Base-by-base conservation (phyloP, 2,888 invertebrate species). In the Meandrusa payeni region DNA sequence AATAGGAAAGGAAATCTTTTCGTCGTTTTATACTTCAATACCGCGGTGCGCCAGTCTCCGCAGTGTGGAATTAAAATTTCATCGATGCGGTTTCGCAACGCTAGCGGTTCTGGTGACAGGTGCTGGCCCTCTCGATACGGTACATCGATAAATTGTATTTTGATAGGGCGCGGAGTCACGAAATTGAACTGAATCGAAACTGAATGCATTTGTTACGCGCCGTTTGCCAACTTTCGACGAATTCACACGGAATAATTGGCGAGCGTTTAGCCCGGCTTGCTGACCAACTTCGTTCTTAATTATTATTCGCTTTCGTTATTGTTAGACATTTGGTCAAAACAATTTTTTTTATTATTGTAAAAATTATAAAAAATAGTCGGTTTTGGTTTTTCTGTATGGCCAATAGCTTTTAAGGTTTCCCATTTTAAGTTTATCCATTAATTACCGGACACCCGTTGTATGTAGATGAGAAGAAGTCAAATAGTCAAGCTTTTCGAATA, bases 101-200 rank as follows among this genome's bases (percentile, higher is more conserved):
- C 59, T 61, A 62, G 42, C 47, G 36, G 46, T 67, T 69, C 48
- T 32, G 64, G 73, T 58, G 80, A 76, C 82, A 82, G 82, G 79
- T 82, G 82, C 70, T 69, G 38, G 55, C 24, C 33, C 37, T 12
- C 11, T 41, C 34, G 28, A 44, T 51, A n/a, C 51, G 70, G 68
- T 73, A 67, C 68, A 66, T 70, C 73, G 72, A 74, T 75, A 76
- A 75, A 77, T 75, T 73, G 65, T 69, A 60, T 76, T 73, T 73
- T 69, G 69, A 74, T 73, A 69, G 57, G 41, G 47, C 15, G 44
- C 54, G 51, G 61, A 61, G 45, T 60, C 67, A 61, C 12, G 2
- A 44, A 29, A 24, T 36, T 12, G 36, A 28, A 51, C 56, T 66
- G 69, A 73, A 46, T 27, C 44, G 63, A 36, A 28, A 24, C 24